Evolutionary conservation across 2,797 vertebrate genomes (phyloP).

Genomic region (Sebastes elongatus): DNA sequence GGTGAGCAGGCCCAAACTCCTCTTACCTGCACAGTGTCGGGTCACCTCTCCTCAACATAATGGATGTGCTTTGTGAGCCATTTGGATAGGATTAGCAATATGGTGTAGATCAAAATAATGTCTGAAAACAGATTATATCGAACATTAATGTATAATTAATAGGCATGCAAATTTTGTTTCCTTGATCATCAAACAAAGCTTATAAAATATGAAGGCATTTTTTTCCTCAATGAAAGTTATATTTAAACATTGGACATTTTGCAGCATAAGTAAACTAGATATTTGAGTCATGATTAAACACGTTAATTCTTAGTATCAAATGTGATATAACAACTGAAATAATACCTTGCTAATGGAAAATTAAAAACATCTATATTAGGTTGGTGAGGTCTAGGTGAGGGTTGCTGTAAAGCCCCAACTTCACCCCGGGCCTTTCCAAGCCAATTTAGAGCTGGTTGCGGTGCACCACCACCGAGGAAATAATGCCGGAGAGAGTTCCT

Average conservation of each 20-base stretch:
- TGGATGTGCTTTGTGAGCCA: slow-evolving; percentile 10
- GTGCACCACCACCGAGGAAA: too few species aligned
- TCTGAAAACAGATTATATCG: background rate
- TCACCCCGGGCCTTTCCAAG: too few species aligned
- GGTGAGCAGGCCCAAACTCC: slow-evolving; percentile 75
- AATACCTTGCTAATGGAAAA: background rate
- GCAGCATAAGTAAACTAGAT: background rate
- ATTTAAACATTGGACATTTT: background rate
- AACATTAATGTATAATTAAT: background rate
- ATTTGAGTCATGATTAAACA: background rate
- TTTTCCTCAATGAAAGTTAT: background rate
- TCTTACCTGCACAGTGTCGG: slow-evolving; percentile 35
- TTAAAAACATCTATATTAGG: background rate
- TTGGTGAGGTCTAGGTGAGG: too few species aligned
- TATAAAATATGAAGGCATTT: background rate
- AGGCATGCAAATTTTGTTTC: background rate
- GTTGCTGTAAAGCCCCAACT: too few species aligned
- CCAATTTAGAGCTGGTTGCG: too few species aligned
- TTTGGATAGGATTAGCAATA: background rate
- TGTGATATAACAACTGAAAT: background rate
- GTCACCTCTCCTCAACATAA: slow-evolving; percentile 19
- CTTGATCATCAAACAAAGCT: background rate
- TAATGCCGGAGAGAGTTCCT: too few species aligned
- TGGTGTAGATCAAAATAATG: background rate
- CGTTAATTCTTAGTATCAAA: background rate